These are phyloP conservation scores for Leptarthrus brevirostris DNA, from an alignment of 2,888 invertebrate genomes.

Conservation along the genomic window DNA sequence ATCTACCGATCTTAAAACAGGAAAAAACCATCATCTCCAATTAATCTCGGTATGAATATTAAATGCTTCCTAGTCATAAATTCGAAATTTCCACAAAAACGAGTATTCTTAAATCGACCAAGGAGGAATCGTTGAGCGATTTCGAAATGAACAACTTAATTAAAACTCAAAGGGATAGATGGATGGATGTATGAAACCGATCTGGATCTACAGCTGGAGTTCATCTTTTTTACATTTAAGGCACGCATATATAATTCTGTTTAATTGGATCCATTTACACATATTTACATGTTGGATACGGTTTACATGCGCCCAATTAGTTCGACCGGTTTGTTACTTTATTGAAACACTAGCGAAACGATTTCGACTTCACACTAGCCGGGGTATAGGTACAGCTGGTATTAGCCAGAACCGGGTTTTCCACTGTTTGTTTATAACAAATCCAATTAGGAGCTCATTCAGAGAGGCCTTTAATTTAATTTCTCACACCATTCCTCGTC, in stretches of 20 bases:
- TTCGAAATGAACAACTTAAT: conserved; percentile 40
- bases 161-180: neutral
- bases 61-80: no score
- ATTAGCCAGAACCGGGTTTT: neutral
- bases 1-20: no score
- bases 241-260: conserved; percentile 41
- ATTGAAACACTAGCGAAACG: conserved; percentile 48
- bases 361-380: conserved; percentile 5
- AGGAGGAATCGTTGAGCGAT: neutral
- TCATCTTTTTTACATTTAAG: conserved; percentile 23
- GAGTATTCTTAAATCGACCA: neutral
- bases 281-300: conserved; percentile 26
- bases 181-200: neutral
- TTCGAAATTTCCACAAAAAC: no score
- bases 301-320: conserved; percentile 54
- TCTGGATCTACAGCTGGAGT: no score
- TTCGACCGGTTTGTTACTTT: conserved; percentile 47
- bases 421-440: conserved; percentile 50
- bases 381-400: neutral
- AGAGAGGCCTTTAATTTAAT: conserved; percentile 52
- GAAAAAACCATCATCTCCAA: no score
- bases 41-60: no score
- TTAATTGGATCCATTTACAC: conserved; percentile 47
- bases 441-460: conserved; percentile 53
- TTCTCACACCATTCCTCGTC: conserved; percentile 51